Conservation (phyloP, 1,140 invertebrate genomes). For the Cardiocondyla obscurior region DNA sequence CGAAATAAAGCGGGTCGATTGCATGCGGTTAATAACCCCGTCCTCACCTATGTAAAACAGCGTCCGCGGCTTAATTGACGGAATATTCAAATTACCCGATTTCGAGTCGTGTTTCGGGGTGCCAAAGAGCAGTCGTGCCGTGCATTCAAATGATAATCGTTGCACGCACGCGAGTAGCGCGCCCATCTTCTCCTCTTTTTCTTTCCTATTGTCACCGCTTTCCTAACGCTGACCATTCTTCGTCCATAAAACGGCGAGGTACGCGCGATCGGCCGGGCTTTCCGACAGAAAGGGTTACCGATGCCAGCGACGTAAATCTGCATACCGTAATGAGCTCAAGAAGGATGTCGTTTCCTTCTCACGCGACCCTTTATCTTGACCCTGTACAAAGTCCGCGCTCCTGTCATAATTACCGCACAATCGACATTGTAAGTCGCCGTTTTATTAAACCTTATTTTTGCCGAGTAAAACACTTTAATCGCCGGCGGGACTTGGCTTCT, state of each 20-base stretch:
- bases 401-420: neutral
- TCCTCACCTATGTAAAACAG: slow-evolving; percentile 79
- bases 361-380: slow-evolving; percentile 65
- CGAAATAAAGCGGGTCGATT: slow-evolving; percentile 52
- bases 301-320: slow-evolving; percentile 54
- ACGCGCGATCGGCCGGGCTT: neutral
- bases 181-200: neutral
- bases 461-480: neutral
- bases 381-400: slow-evolving; percentile 5
- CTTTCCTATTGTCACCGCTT: neutral
- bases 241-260: slow-evolving; percentile 20
- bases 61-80: slow-evolving; percentile 77
- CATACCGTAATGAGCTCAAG: slow-evolving; percentile 40
- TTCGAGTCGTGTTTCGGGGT: neutral
- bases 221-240: neutral
- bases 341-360: slow-evolving; percentile 56
- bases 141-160: slow-evolving; percentile 67
- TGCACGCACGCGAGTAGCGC: neutral
- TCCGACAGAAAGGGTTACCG: slow-evolving; percentile 57
- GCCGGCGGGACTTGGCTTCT: neutral
- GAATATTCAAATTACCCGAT: slow-evolving; percentile 78
- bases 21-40: slow-evolving; percentile 73
- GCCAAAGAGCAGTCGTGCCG: neutral
- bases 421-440: neutral
- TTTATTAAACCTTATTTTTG: neutral